Percentiles rank a stretch among this genome's conserved stretches.
Conservation (phyloP, 2,797 vertebrate species). For the Fratercula arctica region DNA sequence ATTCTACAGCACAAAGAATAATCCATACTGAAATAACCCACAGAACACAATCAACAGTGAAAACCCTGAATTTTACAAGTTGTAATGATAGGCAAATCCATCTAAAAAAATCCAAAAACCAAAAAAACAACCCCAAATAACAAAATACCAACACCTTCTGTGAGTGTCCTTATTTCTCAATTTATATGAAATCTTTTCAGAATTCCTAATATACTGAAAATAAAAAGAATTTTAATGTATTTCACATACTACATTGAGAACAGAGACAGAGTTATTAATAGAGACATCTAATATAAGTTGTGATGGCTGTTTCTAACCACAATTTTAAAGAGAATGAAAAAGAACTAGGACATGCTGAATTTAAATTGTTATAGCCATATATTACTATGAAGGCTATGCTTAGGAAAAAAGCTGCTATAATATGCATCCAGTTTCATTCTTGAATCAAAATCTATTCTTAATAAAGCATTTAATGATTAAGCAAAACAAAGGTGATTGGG, state of each 20-base stretch:
- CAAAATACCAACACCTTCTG: neutral
- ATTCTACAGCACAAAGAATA: neutral
- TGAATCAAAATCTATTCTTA: neutral
- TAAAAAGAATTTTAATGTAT: neutral
- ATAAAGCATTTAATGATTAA: neutral
- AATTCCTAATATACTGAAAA: neutral
- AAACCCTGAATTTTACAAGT: neutral
- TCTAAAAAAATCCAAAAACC: neutral
- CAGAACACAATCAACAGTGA: neutral
- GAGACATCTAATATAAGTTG: neutral
- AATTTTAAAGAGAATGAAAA: neutral
- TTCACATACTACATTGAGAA: neutral
- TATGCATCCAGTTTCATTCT: neutral
- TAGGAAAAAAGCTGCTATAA: neutral
- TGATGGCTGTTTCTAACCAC: neutral
- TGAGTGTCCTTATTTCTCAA: neutral
- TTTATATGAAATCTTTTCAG: neutral
- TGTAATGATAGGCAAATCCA: neutral
- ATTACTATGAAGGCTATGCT: neutral
- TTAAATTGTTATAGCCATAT: neutral
- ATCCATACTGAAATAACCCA: neutral
- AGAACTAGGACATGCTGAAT: neutral
- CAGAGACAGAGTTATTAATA: neutral
- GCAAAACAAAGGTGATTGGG: neutral
- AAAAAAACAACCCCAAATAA: neutral